These are phyloP conservation scores for Tragelaphus strepsiceros DNA, from an alignment of 2,113 vertebrate species.

Conservation along the genomic window DNA sequence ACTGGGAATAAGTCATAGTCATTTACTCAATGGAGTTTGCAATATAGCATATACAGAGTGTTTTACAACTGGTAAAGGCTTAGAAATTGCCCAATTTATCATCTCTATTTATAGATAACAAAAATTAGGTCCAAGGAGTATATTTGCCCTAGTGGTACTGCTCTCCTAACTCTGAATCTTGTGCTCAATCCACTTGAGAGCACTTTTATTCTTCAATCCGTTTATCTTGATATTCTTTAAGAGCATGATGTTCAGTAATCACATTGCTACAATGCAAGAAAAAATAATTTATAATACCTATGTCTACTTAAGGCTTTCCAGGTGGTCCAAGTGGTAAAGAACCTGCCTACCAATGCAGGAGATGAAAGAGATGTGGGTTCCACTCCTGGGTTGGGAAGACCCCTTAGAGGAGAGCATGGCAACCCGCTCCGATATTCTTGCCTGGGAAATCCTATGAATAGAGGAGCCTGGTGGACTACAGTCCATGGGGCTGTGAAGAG, in stretches of 20 bases:
- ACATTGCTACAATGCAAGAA: background rate
- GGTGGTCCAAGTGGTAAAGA: background rate
- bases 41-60: background rate
- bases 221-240: background rate
- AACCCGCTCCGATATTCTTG: background rate
- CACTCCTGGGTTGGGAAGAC: background rate
- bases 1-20: background rate
- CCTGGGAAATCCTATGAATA: background rate
- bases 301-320: background rate
- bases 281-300: background rate
- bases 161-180: background rate
- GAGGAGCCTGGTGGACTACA: background rate
- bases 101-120: background rate
- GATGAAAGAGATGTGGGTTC: background rate
- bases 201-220: background rate
- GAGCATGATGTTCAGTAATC: background rate
- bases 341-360: background rate
- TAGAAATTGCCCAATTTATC: background rate
- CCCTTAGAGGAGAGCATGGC: background rate
- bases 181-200: background rate
- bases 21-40: background rate
- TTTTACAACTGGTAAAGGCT: background rate
- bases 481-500: background rate
- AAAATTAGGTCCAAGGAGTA: background rate
- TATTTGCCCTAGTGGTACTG: accelerated